Percentiles rank a stretch among this genome's conserved stretches.
Conservation (phyloP, 92 coral and sea anemone species). For the Paramuricea clavata region DNA sequence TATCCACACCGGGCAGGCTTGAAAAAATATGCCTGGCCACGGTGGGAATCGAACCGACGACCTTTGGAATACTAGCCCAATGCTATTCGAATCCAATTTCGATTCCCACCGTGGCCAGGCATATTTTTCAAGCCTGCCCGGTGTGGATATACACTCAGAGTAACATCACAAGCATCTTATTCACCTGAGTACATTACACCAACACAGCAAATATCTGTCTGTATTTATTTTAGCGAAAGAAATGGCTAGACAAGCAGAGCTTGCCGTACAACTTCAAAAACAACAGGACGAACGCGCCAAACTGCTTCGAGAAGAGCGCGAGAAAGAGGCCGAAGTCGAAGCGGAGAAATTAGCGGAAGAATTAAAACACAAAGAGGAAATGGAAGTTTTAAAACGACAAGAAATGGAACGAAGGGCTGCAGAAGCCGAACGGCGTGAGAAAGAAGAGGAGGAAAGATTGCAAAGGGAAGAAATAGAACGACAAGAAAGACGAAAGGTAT, state of each 20-base stretch:
- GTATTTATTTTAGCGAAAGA: conserved; percentile 67
- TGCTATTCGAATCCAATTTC: too few relatives aligned
- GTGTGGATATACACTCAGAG: too few relatives aligned
- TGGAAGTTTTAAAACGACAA: conserved; percentile 11
- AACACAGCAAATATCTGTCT: too few relatives aligned
- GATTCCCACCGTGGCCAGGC: too few relatives aligned
- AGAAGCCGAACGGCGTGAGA: conserved; percentile 15
- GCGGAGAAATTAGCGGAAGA: conserved; percentile 19
- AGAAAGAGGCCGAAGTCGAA: background rate
- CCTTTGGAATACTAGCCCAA: too few relatives aligned
- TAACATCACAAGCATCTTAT: too few relatives aligned
- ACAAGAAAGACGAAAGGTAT: conserved; percentile 90
- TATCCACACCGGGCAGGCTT: too few relatives aligned
- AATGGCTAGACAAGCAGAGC: conserved; percentile 83
- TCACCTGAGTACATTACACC: too few relatives aligned
- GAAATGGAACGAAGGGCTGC: conserved; percentile 23
- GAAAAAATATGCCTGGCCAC: too few relatives aligned
- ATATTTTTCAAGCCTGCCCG: too few relatives aligned
- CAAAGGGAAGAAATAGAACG: conserved; percentile 84
- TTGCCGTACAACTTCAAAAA: conserved; percentile 77
- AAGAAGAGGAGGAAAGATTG: conserved; percentile 69
- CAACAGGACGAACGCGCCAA: conserved; percentile 79
- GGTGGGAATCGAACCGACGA: too few relatives aligned
- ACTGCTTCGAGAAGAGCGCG: conserved; percentile 31
- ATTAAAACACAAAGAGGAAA: conserved; percentile 13